Percentiles rank a stretch among this genome's conserved stretches.
These are phyloP conservation scores for Linhomoeus sp. DNA, from an alignment of 2,888 invertebrate species.

Conservation along the genomic window DNA sequence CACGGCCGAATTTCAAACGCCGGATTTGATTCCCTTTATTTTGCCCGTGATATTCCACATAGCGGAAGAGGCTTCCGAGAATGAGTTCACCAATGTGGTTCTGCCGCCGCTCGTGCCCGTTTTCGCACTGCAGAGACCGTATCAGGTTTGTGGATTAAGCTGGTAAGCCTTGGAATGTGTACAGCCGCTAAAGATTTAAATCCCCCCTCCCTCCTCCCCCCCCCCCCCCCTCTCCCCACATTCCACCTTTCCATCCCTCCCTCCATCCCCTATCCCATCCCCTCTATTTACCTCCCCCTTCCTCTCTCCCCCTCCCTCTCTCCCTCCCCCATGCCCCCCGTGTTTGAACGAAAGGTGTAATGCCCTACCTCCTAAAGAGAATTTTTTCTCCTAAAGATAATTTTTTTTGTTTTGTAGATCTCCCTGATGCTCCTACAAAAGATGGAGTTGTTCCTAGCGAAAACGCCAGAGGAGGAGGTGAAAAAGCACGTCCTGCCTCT, in stretches of 20 bases:
- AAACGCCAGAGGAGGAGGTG: conserved; percentile 70
- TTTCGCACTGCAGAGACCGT: conserved; percentile 68
- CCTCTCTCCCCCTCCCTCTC: too few relatives aligned
- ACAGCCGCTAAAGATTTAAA: too few relatives aligned
- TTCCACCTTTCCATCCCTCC: too few relatives aligned
- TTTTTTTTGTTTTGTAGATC: conserved; percentile 39
- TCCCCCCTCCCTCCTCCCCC: too few relatives aligned
- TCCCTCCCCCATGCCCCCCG: too few relatives aligned
- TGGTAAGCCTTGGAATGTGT: too few relatives aligned
- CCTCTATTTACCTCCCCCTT: too few relatives aligned
- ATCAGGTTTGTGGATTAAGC: conserved; percentile 48
- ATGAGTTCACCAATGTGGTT: conserved; percentile 59
- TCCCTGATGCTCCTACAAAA: conserved; percentile 78
- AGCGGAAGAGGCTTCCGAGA: conserved; percentile 57
- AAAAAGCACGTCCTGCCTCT: conserved; percentile 75
- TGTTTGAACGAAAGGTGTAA: too few relatives aligned
- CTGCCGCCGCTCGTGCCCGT: conserved; percentile 68
- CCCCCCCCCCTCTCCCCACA: too few relatives aligned
- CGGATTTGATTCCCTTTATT: conserved; percentile 90
- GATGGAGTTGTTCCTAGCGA: conserved; percentile 68
- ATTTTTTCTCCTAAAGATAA: too few relatives aligned
- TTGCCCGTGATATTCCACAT: conserved; percentile 73
- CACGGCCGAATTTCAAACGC: conserved; percentile 70
- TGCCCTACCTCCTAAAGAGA: neutral
- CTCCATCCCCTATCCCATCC: too few relatives aligned